Percentiles rank a stretch among this genome's conserved stretches.
phyloP scores from a whole-genome alignment of 1,140 invertebrate genomes.

The Ericerus pela region DNA sequence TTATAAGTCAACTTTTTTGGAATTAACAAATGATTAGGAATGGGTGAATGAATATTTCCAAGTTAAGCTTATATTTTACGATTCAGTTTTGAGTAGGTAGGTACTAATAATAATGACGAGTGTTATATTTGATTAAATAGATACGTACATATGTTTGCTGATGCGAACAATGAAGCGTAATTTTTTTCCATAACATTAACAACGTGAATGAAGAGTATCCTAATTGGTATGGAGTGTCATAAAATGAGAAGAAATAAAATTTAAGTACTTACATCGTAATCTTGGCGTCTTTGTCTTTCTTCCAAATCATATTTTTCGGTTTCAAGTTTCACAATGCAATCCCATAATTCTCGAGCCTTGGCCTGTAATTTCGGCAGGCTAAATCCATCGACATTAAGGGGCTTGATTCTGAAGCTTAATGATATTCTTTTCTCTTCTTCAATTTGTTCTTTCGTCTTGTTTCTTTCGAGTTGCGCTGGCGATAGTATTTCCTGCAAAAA shows the following conservation, averaged over 20 bases:
- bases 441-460: constrained; percentile 97
- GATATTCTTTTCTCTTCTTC: constrained; percentile 98
- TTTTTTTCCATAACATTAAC: too few species aligned
- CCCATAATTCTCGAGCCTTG: constrained; percentile 90
- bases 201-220: too few species aligned
- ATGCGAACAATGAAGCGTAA: neutral
- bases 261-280: constrained; percentile 81
- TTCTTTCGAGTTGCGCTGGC: constrained; percentile 80
- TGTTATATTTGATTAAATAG: too few species aligned
- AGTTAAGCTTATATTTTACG: neutral
- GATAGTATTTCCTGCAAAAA: constrained; percentile 56
- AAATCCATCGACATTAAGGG: constrained; percentile 67
- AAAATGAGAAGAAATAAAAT: too few species aligned
- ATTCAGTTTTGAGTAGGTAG: neutral
- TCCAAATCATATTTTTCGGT: constrained; percentile 99
- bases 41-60: too few species aligned
- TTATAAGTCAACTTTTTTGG: too few species aligned
- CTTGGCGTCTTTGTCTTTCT: constrained; percentile 96
- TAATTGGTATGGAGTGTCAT: too few species aligned
- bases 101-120: too few species aligned
- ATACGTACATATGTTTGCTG: too few species aligned
- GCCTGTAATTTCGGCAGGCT: constrained; percentile 63
- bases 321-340: constrained; percentile 86
- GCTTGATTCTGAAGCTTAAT: constrained; percentile 87
- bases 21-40: too few species aligned